Conservation (phyloP, 2,113 vertebrate species). For the Tachysurus vachellii region DNA sequence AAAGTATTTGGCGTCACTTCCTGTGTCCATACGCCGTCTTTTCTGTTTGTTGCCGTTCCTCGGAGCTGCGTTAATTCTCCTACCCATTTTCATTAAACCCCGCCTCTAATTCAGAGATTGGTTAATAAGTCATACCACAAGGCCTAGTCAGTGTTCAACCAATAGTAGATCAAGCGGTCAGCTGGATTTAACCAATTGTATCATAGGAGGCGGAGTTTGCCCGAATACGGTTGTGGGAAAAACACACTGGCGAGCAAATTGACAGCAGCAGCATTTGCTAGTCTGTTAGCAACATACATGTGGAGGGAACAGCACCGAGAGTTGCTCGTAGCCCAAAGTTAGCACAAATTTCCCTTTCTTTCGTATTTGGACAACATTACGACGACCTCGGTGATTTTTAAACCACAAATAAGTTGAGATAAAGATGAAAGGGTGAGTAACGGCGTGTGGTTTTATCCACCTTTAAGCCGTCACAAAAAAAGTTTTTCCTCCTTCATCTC, state of each 20-base stretch:
- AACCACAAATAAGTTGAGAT: conserved; percentile 63
- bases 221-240: conserved; percentile 34
- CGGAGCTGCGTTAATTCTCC: conserved; percentile 10
- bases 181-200: background rate
- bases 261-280: conserved; percentile 66
- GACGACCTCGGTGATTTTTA: conserved; percentile 59
- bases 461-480: conserved; percentile 61
- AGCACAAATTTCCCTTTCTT: conserved; percentile 61
- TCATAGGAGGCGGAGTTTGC: background rate
- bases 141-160: background rate
- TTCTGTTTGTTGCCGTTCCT: conserved; percentile 30
- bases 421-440: conserved; percentile 83
- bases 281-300: conserved; percentile 73
- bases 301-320: conserved; percentile 76
- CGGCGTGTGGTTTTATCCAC: conserved; percentile 51
- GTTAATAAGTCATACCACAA: background rate
- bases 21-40: conserved; percentile 8
- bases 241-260: background rate
- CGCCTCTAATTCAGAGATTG: background rate
- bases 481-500: conserved; percentile 64
- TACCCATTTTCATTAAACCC: background rate
- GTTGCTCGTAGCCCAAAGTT: conserved; percentile 70
- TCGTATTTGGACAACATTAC: conserved; percentile 57
- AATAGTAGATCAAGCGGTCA: background rate
- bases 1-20: conserved; percentile 32